A percentile compares a stretch with the other conserved stretches of the same genome.
Evolutionary conservation across 2,113 vertebrate species (phyloP).

Genomic region (Cygnus buccinator): DNA sequence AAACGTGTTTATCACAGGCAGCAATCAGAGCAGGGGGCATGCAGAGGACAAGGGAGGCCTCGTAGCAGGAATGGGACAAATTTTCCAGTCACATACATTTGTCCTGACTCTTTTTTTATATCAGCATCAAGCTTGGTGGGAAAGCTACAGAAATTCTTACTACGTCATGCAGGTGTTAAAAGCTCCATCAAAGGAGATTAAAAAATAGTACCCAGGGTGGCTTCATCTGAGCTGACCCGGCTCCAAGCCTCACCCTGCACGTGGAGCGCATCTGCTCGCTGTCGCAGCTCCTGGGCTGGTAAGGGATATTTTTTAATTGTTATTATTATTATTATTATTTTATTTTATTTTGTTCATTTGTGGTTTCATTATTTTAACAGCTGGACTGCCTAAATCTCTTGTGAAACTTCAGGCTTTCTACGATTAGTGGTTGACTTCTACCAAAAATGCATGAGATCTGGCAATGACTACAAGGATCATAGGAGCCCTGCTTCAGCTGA

Average conservation of each 20-base stretch:
- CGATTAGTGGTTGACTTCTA: neutral
- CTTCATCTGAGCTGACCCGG: neutral
- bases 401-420: neutral
- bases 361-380: conserved; percentile 6
- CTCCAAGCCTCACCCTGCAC: neutral
- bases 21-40: neutral
- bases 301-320: neutral
- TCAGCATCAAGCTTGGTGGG: neutral
- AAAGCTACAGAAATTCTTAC: neutral
- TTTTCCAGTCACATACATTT: neutral
- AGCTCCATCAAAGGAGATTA: conserved; percentile 3
- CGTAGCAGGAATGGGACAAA: neutral
- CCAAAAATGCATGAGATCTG: neutral
- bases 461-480: neutral
- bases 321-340: no score
- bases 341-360: neutral
- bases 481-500: neutral
- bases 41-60: neutral
- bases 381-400: neutral
- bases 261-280: neutral
- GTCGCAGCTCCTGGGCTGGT: neutral
- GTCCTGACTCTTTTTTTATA: neutral
- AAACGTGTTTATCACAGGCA: neutral
- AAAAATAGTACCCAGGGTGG: neutral
- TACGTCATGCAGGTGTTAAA: neutral